Conservation (phyloP, 2,113 vertebrate species). For the Phylloscopus whistleri region DNA sequence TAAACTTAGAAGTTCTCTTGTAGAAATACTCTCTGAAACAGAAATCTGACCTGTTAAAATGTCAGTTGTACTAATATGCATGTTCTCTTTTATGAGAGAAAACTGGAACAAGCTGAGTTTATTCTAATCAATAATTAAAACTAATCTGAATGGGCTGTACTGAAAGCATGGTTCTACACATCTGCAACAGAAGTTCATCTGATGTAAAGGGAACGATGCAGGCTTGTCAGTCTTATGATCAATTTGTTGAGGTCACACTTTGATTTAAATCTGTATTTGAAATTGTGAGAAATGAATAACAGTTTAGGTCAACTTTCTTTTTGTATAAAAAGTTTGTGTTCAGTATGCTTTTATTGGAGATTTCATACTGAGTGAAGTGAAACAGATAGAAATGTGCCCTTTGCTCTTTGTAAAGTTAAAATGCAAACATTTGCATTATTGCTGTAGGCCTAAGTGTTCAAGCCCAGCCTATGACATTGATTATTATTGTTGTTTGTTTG, state of each 20-base stretch:
- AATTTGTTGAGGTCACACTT: neutral
- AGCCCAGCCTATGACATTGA: neutral
- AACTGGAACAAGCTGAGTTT: constrained; percentile 3
- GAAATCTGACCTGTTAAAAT: neutral
- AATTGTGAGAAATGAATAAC: neutral
- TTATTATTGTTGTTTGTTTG: neutral
- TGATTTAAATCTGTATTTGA: neutral
- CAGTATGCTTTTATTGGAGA: neutral
- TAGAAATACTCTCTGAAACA: neutral
- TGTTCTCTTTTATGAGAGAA: neutral
- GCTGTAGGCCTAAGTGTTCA: neutral
- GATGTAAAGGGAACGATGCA: neutral
- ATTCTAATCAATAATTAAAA: constrained; percentile 11
- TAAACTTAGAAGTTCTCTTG: neutral
- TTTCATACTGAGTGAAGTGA: neutral
- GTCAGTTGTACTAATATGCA: neutral
- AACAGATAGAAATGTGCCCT: neutral
- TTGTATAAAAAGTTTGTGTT: neutral
- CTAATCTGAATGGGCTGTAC: neutral
- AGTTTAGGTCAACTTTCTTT: neutral
- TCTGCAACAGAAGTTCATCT: neutral
- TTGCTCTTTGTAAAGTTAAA: neutral
- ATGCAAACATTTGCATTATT: neutral
- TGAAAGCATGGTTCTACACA: neutral
- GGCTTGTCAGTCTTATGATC: neutral